Base-by-base conservation (phyloP, 2,888 invertebrate genomes). In the Pristionchus exspectatus region DNA sequence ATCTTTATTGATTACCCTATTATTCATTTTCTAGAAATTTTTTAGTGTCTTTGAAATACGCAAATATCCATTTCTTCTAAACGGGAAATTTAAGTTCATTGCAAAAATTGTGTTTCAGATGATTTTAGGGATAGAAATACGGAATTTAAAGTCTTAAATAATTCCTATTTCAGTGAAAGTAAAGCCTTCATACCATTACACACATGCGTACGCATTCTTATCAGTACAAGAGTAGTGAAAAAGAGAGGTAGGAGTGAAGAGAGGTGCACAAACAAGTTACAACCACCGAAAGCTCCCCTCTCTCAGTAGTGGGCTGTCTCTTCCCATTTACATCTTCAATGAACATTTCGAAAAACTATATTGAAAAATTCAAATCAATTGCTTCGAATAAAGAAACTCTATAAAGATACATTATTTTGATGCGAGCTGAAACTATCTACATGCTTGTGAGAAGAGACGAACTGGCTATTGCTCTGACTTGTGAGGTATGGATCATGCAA, bases 211-310 rank as follows among this genome's bases (percentile, higher is more conserved):
- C 81, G 81, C 81, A 81, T 81, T 81, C 81, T 81, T 81, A 81
- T 81, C 81, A 81, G 81, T 81, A 54, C 81, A 24, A 50, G 81
- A 81, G 81, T 81, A 81, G 81, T 81, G 27, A 44, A 24, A 81
- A 44, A 33, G 50, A 54, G 81, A 50, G 50, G 81, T 33, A 18
- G 38, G 72, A 30, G 30, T 33, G 69, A 21, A 72, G 69, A 14
- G 69, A 72, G 69, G 69, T 72, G 30, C 38, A 81, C 81, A 81
- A 81, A 81, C 81, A 81, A 54, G 81, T 81, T 81, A 81, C 54
- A 81, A 38, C 69, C 27, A 9, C 63, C 63, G 24, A 24, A 56
- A 63, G 63, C 63, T 63, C n/a, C n/a, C 63, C 63, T 63, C 56
- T 56, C 56, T 21, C 18, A 63, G 63, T 63, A 63, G 63, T 63